Evolutionary conservation across 2,113 vertebrate genomes (phyloP), one percentile per base, ranked within the genome.

Genomic region (Tachuris rubrigastra): DNA sequence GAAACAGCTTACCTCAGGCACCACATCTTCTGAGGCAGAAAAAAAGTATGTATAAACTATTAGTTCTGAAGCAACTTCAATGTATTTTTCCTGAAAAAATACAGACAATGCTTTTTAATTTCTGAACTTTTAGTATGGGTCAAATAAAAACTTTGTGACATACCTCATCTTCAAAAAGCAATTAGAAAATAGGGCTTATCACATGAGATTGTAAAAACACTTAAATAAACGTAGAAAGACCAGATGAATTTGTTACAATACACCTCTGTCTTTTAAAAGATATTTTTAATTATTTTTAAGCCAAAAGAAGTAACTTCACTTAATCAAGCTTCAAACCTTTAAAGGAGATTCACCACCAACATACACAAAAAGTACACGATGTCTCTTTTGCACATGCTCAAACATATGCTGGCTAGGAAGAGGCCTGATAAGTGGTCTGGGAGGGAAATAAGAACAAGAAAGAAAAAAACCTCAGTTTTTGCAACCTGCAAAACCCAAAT

Each of bases 41-140:
- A 99, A 99, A 98, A 99, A 99, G 91, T 99, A 99, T 0, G 99
- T 99, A 95, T 99, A 99, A 62, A 99, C 99, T 77, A 99, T 99
- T 97, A 99, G 98, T 98, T 99, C 99, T 49, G 99, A 98, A 73
- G 99, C 99, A 81, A 98, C 98, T 76, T 99, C 99, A 78, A 98
- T 98, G 95, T 99, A 99, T 94, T 99, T 99, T 97, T 99, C 99
- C 99, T 99, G 97, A 89, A 97, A 97, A 94, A 91, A 97, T 50
- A 95, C 41, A 46, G 76, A 96, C 44, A 78, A 59, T 33, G 10
- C 3, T 67, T 77, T 96, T 88, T 49, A 75, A 80, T 10, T 79
- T 53, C 69, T 73, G 33, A 89, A 76, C 16, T 67, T 52, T 23
- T 19, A 42, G 21, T 56, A 59, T 14, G 33, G 0, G 6, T 84